Evolutionary conservation across 2,113 vertebrate species (phyloP), one percentile per base, ranked within the genome.

Genomic region (Hemicordylus capensis): DNA sequence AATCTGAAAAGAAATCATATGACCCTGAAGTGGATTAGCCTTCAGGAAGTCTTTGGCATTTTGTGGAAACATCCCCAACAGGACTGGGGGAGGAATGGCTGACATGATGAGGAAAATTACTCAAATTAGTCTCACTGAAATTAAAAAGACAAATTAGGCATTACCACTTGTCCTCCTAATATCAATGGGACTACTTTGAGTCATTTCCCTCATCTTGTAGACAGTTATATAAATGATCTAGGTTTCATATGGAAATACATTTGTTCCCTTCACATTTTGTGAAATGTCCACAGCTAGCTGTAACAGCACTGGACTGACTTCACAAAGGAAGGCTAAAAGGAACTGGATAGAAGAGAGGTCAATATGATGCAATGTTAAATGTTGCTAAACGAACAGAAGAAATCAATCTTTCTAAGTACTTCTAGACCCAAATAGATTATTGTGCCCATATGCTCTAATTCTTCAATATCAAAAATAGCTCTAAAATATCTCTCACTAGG

Each of bases 1-100:
- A 94, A 96, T 96, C 94, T 95, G 93, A 96, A 97, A 96, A 95
- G 95, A 95, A 73, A 93, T 95, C 93, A 95, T 92, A 92, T 95
- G 96, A 96, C 96, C 96, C 96, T 94, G 95, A 96, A 96, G 95
- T 91, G 94, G 95, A 96, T 96, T 96, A 97, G 94, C 87, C 92
- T 95, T 94, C 95, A 96, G 96, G 96, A 97, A 97, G 95, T 95
- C 94, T 96, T 95, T 96, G 93, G 94, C 87, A 90, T 95, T 96
- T 95, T 95, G 92, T 94, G 84, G 91, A 94, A 93, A 90, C 83
- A 94, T 95, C 93, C 95, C 95, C 86, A 91, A 93, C 94, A 93
- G 92, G 87, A 91, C 7, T 37, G 28, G 95, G 95, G 94, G 94
- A n/a, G n/a, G n/a, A n/a, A n/a, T n/a, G n/a, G n/a, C n/a, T n/a